Evolutionary conservation across 2,797 vertebrate genomes (phyloP), one percentile per base, ranked within the genome.

Genomic region (Percopsis omiscomaycus): DNA sequence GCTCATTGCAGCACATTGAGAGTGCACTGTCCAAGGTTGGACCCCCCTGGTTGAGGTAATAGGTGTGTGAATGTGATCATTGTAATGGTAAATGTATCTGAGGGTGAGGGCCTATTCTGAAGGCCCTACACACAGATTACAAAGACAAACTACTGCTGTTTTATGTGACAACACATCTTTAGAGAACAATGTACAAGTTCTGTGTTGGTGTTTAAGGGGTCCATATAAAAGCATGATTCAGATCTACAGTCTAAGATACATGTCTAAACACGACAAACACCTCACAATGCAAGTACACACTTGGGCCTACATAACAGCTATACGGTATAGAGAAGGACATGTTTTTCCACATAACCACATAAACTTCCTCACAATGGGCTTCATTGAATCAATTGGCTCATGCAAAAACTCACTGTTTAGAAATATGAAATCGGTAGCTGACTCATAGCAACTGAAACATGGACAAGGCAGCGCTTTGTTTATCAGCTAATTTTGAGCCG

Each of bases 401-500:
- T 54, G 72, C 59, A 27, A 59, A 74, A 71, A 64, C 37, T 62
- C 53, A 76, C 46, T n/a, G 46, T 77, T 78, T 66, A 48, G 55
- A 62, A 84, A 73, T 51, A 55, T 64, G 54, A 59, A 68, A 71
- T 78, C 55, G 61, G 64, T 54, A 57, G 69, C 56, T 13, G 51
- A 64, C 67, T 57, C 61, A 11, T 55, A 59, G 68, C 71, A 60
- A 78, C 58, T 58, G 69, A 72, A 46, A 73, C 32, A 57, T 62
- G 54, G 77, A 89, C 84, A 89, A 87, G 48, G 63, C 46, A 4
- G 55, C 68, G 64, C 66, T 71, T 83, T 86, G 84, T 86, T 85
- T 64, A 60, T 30, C 49, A 29, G 67, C 63, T 75, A 3, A 2
- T 72, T 80, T 69, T 79, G 44, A 77, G 50, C 58, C 61, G 15